Evolutionary conservation across 2,888 invertebrate species (phyloP).

Genomic region (Craniophora ligustri): DNA sequence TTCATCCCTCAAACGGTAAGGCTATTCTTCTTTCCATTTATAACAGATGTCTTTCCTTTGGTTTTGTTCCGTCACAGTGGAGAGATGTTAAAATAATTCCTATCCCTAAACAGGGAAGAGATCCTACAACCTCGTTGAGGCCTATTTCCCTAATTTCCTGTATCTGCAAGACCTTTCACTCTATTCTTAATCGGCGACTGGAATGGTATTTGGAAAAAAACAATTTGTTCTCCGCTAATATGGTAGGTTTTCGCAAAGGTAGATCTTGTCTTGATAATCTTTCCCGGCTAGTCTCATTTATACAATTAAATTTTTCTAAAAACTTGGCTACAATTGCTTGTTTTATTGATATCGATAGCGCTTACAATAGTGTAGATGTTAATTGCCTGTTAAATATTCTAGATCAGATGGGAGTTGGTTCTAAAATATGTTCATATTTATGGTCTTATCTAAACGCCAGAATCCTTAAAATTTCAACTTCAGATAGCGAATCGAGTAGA

Average conservation of each 20-base stretch:
- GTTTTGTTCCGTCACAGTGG: conserved; percentile 6
- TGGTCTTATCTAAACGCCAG: not conserved
- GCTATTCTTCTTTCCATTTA: not conserved
- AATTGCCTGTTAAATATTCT: not conserved
- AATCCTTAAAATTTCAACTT: not conserved
- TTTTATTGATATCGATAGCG: conserved; percentile 5
- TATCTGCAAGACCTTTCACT: conserved; percentile 13
- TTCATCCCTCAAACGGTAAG: not conserved
- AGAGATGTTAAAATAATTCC: conserved; percentile 5
- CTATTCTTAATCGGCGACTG: conserved; percentile 3
- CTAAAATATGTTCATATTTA: not conserved
- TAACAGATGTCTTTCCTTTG: conserved; percentile 2
- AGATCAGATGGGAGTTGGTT: not conserved
- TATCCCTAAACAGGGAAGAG: not conserved
- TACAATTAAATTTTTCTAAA: conserved; percentile 3
- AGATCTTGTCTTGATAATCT: conserved; percentile 5
- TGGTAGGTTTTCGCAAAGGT: conserved; percentile 6
- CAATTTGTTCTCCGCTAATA: not conserved
- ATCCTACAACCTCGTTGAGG: not conserved
- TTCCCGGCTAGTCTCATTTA: not conserved
- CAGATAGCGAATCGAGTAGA: not conserved
- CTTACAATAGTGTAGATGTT: conserved; percentile 1
- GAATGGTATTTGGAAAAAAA: conserved; percentile 14
- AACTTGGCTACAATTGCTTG: not conserved
- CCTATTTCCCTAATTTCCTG: conserved; percentile 13